Percentiles rank a stretch among this genome's conserved stretches.
Conservation (phyloP, 2,113 vertebrate genomes). For the Eulemur macaco region DNA sequence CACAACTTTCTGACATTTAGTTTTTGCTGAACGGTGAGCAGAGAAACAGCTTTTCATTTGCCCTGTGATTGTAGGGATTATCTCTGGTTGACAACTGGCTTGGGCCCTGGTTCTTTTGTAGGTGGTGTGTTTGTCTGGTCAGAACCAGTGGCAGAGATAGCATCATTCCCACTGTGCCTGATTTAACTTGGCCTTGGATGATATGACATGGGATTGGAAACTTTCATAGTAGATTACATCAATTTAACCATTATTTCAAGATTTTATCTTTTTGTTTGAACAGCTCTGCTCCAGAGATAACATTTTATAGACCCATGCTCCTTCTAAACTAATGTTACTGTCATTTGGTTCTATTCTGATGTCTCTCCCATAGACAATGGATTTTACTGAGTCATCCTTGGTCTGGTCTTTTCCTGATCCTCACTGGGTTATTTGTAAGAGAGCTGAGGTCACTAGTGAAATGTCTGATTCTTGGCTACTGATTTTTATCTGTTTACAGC, state of each 20-base stretch:
- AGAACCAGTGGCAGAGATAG: slow-evolving; percentile 37
- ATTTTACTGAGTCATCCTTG: slow-evolving; percentile 47
- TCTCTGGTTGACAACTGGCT: slow-evolving; percentile 21
- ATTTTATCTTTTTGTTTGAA: slow-evolving; percentile 69
- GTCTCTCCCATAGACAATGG: not conserved
- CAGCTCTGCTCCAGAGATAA: slow-evolving; percentile 30
- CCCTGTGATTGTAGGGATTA: slow-evolving; percentile 21
- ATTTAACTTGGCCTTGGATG: slow-evolving; percentile 67
- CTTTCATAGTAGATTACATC: slow-evolving; percentile 56
- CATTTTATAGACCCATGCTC: slow-evolving; percentile 20
- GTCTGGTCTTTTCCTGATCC: slow-evolving; percentile 29
- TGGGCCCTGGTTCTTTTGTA: slow-evolving; percentile 25
- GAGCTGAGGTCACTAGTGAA: not conserved
- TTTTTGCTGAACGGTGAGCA: not conserved
- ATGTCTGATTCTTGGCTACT: slow-evolving; percentile 13
- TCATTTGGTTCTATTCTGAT: not conserved
- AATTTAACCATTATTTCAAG: slow-evolving; percentile 46
- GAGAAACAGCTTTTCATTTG: not conserved
- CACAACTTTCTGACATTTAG: not conserved
- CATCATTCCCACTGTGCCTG: slow-evolving; percentile 50
- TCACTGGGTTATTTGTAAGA: not conserved
- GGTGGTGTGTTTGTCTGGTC: slow-evolving; percentile 63
- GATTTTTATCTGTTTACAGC: slow-evolving; percentile 56
- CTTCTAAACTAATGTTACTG: slow-evolving; percentile 18
- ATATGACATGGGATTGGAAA: slow-evolving; percentile 43